phyloP scores from a whole-genome alignment of 1,140 invertebrate species.

The Drosophila kanapiae region DNA sequence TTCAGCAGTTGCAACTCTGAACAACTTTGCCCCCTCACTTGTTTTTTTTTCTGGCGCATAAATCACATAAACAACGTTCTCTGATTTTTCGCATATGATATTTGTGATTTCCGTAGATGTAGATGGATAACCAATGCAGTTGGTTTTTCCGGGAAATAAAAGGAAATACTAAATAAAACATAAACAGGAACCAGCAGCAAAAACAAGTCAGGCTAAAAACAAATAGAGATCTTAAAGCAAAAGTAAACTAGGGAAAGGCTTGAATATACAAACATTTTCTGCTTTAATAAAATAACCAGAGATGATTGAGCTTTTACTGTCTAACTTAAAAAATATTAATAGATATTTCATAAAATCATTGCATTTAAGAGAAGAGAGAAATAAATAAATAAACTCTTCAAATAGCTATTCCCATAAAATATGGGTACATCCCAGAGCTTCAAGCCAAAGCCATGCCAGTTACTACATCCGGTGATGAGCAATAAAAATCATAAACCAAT shows the following conservation, averaged over 20 bases:
- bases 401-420: neutral
- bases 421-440: neutral
- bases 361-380: neutral
- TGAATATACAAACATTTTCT: neutral
- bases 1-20: constrained; percentile 11
- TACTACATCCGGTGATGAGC: constrained; percentile 59
- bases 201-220: constrained; percentile 29
- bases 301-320: too few relatives aligned
- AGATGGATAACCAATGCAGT: constrained; percentile 32
- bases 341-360: too few relatives aligned
- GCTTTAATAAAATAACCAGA: too few relatives aligned
- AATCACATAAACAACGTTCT: constrained; percentile 78
- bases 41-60: constrained; percentile 41
- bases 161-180: constrained; percentile 12
- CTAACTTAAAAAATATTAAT: too few relatives aligned
- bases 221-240: constrained; percentile 5
- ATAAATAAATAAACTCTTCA: too few relatives aligned
- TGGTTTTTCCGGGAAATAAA: constrained; percentile 20
- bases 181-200: neutral
- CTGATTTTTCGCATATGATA: constrained; percentile 80
- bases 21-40: neutral
- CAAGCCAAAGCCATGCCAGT: neutral
- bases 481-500: constrained; percentile 77
- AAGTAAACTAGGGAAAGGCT: neutral
- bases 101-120: constrained; percentile 64